Conservation (phyloP, 2,797 vertebrate genomes). For the Menidia menidia region DNA sequence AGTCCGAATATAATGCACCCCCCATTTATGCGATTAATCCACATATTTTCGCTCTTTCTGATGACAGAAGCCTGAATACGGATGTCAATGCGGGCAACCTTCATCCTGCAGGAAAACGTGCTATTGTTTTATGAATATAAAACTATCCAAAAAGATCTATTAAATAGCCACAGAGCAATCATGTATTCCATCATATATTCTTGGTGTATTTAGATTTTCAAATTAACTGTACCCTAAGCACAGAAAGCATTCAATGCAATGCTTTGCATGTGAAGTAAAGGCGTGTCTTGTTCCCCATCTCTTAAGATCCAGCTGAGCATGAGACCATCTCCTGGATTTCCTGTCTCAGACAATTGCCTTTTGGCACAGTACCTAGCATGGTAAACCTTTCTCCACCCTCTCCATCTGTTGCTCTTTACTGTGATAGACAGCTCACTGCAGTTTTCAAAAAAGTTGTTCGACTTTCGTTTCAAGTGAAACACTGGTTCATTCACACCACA, state of each 20-base stretch:
- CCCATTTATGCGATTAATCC: not conserved
- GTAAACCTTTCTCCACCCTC: constrained; percentile 53
- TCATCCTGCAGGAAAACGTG: constrained; percentile 9
- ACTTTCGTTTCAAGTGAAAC: constrained; percentile 28
- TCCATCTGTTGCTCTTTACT: constrained; percentile 70
- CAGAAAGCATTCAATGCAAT: constrained; percentile 24
- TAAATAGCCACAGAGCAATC: constrained; percentile 30
- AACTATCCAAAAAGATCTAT: constrained; percentile 14
- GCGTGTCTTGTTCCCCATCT: constrained; percentile 46
- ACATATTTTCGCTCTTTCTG: not conserved
- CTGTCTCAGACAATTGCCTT: constrained; percentile 54
- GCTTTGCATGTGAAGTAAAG: constrained; percentile 49
- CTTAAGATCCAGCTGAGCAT: constrained; percentile 54
- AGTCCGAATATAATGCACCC: not conserved
- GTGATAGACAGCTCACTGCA: constrained; percentile 64
- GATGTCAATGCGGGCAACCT: not conserved
- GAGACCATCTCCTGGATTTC: constrained; percentile 61
- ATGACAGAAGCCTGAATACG: constrained; percentile 4
- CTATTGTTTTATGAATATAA: constrained; percentile 17
- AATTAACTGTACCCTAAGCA: constrained; percentile 25
- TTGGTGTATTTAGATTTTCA: constrained; percentile 33
- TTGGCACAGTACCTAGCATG: constrained; percentile 44
- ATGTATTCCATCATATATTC: constrained; percentile 32
- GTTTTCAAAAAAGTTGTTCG: constrained; percentile 45
- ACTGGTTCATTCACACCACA: constrained; percentile 48